Evolutionary conservation across 2,797 vertebrate genomes (phyloP).

Genomic region (Potorous gilbertii): DNA sequence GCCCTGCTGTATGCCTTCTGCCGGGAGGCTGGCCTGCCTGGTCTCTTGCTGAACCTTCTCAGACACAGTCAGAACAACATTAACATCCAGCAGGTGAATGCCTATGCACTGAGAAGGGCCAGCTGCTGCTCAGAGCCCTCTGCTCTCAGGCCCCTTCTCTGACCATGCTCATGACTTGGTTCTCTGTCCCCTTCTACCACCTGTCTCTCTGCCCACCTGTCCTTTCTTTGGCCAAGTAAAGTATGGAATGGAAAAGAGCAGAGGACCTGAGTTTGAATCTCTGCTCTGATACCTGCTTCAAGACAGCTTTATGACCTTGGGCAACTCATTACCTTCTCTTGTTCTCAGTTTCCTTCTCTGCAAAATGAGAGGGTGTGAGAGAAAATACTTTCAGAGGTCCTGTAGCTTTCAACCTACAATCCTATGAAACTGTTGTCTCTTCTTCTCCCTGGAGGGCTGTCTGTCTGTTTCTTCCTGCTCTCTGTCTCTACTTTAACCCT

Average conservation of each 20-base stretch:
- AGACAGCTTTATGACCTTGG: not conserved
- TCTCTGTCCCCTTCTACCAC: not conserved
- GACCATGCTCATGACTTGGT: not conserved
- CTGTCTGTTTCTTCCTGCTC: not conserved
- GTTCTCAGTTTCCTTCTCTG: not conserved
- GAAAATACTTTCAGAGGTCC: not conserved
- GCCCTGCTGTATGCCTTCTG: conserved; percentile 80
- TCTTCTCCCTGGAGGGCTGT: not conserved
- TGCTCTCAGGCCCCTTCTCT: conserved; percentile 37
- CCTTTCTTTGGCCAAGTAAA: not conserved
- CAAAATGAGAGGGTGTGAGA: not conserved
- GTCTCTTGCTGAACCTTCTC: conserved; percentile 86
- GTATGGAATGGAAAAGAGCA: not conserved
- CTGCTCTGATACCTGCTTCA: no score
- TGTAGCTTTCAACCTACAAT: not conserved
- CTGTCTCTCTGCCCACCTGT: conserved; percentile 34
- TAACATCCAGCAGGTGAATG: conserved; percentile 85
- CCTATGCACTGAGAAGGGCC: not conserved
- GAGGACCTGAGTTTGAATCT: not conserved
- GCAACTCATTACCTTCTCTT: not conserved
- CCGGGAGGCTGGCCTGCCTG: conserved; percentile 85
- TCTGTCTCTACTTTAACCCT: conserved; percentile 6
- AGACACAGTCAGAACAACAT: conserved; percentile 83
- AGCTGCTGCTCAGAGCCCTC: conserved; percentile 51
- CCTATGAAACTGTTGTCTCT: not conserved